Evolutionary conservation across 2,797 vertebrate genomes (phyloP).

Genomic region (Alosa sapidissima): DNA sequence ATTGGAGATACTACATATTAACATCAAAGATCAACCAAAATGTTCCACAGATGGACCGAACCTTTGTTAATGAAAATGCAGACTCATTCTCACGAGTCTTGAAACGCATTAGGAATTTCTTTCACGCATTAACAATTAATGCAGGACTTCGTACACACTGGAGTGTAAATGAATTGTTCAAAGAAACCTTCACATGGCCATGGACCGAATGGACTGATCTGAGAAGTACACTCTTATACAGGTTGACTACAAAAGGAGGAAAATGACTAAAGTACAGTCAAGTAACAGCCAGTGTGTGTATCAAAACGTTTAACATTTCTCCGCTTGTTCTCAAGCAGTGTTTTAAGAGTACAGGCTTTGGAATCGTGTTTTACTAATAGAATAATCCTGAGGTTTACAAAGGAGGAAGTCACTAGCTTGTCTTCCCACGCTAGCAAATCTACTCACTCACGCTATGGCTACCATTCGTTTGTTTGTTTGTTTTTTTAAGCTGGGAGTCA

Average conservation of each 20-base stretch:
- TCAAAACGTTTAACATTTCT: constrained; percentile 40
- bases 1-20: constrained; percentile 1
- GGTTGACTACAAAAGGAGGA: background rate
- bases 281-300: constrained; percentile 28
- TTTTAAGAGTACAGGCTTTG: constrained; percentile 49
- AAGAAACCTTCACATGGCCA: background rate
- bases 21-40: constrained; percentile 12
- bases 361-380: constrained; percentile 51
- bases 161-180: background rate
- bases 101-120: background rate
- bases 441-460: constrained; percentile 19
- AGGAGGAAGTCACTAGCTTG: constrained; percentile 20
- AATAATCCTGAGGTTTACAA: constrained; percentile 55
- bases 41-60: background rate
- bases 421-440: constrained; percentile 25
- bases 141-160: constrained; percentile 3
- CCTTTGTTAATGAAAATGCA: constrained; percentile 15
- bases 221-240: background rate
- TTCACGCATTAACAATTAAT: constrained; percentile 15
- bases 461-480: background rate
- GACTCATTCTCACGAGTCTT: constrained; percentile 15
- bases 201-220: background rate
- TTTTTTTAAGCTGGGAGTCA: constrained; percentile 7
- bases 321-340: constrained; percentile 29
- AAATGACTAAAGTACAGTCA: constrained; percentile 15